Evolutionary conservation across 37 sponge, comb jelly and placozoan species (phyloP).

Genomic region (Hexactinellida sp.): DNA sequence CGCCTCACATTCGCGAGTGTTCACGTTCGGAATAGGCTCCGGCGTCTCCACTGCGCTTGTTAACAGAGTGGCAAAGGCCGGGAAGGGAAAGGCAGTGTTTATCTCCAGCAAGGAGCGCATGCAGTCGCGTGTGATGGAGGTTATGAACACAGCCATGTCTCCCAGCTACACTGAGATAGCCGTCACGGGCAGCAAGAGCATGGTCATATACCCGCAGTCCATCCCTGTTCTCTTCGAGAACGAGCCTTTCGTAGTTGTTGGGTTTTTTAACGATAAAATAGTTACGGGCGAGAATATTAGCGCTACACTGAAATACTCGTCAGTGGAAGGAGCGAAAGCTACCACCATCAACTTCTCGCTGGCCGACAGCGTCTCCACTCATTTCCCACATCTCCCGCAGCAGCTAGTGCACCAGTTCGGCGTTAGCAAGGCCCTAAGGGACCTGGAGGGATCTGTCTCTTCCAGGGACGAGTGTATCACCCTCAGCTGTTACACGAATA

Average conservation of each 20-base stretch:
- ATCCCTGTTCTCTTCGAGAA: constrained; percentile 9
- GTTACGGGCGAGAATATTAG: not conserved
- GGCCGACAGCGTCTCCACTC: not conserved
- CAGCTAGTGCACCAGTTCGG: constrained; percentile 13
- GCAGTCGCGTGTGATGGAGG: constrained; percentile 16
- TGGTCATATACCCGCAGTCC: not conserved
- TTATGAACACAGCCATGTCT: constrained; percentile 16
- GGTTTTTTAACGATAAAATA: not conserved
- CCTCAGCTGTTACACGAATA: not conserved
- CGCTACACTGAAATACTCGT: not conserved
- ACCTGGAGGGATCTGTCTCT: not conserved
- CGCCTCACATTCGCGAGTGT: not conserved
- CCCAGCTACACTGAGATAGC: not conserved
- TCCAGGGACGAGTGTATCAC: not conserved
- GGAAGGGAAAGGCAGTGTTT: constrained; percentile 17
- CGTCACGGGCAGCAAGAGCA: not conserved
- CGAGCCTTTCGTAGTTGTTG: not conserved
- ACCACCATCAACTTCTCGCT: not conserved
- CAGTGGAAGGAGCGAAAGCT: not conserved
- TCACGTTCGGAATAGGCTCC: constrained; percentile 21
- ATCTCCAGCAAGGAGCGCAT: not conserved
- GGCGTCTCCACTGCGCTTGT: constrained; percentile 24
- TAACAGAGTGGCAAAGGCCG: constrained; percentile 20
- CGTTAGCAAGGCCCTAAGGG: not conserved
- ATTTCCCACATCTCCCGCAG: not conserved